Conservation (phyloP, 2,113 vertebrate species). For the Catagonus wagneri region DNA sequence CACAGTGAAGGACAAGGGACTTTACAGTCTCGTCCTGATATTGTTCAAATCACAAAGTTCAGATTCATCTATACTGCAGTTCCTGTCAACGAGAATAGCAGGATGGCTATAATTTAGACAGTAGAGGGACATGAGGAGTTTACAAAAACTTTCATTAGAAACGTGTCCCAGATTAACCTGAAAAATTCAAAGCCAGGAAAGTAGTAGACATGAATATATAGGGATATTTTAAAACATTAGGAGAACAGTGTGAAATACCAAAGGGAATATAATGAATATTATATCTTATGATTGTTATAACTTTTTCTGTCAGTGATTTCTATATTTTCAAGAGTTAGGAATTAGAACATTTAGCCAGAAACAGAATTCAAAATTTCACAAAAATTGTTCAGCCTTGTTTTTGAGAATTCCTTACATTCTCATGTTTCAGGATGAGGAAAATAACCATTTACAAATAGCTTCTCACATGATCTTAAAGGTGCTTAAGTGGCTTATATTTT, state of each 20-base stretch:
- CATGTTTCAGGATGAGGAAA: conserved; percentile 25
- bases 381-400: not conserved
- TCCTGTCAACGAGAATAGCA: conserved; percentile 14
- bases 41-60: conserved; percentile 12
- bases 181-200: conserved; percentile 46
- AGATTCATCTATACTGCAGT: not conserved
- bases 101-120: conserved; percentile 6
- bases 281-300: conserved; percentile 27
- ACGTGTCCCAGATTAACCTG: conserved; percentile 43
- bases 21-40: not conserved
- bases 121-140: not conserved
- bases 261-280: conserved; percentile 29
- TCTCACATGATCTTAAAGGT: not conserved
- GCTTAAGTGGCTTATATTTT: not conserved
- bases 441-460: not conserved
- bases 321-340: not conserved
- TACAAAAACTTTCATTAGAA: not conserved
- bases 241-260: not conserved
- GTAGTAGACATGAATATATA: not conserved
- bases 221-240: not conserved
- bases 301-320: not conserved
- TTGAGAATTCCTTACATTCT: not conserved
- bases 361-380: not conserved
- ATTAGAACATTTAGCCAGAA: not conserved
- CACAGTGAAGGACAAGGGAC: not conserved